Percentiles rank a stretch among this genome's conserved stretches.
Evolutionary conservation across 2,888 invertebrate genomes (phyloP).

Genomic region (Argyresthia albistria): DNA sequence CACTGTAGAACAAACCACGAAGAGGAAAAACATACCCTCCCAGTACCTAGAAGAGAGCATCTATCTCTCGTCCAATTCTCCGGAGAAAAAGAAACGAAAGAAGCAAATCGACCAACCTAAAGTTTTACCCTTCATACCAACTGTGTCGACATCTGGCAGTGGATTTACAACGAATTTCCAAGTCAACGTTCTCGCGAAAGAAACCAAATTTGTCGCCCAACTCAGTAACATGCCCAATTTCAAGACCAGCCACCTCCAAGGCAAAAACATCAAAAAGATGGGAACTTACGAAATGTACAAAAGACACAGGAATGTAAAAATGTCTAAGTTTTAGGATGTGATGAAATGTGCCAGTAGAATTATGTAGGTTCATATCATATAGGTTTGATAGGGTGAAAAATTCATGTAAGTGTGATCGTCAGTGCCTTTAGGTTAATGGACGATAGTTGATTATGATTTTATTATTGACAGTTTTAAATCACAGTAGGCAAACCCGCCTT

Average conservation of each 20-base stretch:
- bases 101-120: constrained; percentile 32
- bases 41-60: constrained; percentile 57
- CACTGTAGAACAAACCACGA: constrained; percentile 35
- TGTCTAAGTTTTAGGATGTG: constrained; percentile 45
- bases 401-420: too few relatives aligned
- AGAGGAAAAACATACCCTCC: constrained; percentile 46
- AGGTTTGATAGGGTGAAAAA: too few relatives aligned
- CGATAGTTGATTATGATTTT: too few relatives aligned
- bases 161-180: constrained; percentile 57
- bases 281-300: constrained; percentile 47
- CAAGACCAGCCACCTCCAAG: constrained; percentile 38
- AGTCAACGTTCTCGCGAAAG: constrained; percentile 41
- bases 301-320: constrained; percentile 38
- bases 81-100: constrained; percentile 24
- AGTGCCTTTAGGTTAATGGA: too few relatives aligned
- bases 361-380: too few relatives aligned
- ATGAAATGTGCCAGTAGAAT: neutral
- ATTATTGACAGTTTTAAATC: too few relatives aligned
- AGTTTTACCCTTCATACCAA: constrained; percentile 50
- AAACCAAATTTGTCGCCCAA: constrained; percentile 45
- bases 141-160: constrained; percentile 40
- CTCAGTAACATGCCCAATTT: constrained; percentile 33
- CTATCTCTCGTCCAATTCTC: constrained; percentile 28
- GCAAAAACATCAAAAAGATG: constrained; percentile 40
- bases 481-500: too few relatives aligned